Conservation (phyloP, 2,888 invertebrate genomes). For the Chrysodeixis includens region DNA sequence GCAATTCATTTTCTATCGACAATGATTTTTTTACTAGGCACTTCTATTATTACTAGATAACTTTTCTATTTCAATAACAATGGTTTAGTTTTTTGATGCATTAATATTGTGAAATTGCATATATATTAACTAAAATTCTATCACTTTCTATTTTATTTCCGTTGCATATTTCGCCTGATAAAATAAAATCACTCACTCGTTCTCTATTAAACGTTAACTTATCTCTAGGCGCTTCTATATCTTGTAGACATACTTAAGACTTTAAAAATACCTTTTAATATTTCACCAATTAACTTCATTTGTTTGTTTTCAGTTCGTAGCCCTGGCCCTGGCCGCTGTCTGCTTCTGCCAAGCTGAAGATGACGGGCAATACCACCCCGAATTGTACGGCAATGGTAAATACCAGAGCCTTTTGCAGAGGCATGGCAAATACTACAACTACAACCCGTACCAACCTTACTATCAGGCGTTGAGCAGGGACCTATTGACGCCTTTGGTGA, state of each 20-base stretch:
- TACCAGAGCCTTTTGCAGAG: slow-evolving; percentile 67
- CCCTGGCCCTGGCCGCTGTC: slow-evolving; percentile 65
- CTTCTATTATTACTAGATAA: background rate
- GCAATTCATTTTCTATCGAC: background rate
- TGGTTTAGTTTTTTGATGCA: background rate
- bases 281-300: no score
- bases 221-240: background rate
- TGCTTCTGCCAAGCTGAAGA: slow-evolving; percentile 71
- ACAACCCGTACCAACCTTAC: slow-evolving; percentile 70
- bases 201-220: background rate
- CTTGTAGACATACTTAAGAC: no score
- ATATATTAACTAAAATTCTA: background rate
- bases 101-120: background rate
- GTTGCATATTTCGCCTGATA: background rate
- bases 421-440: slow-evolving; percentile 72
- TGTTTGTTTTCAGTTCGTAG: slow-evolving; percentile 62
- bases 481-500: slow-evolving; percentile 70
- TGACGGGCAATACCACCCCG: slow-evolving; percentile 85
- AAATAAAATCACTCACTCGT: background rate
- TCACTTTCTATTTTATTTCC: background rate
- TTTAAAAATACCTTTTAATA: no score
- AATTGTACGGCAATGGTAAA: slow-evolving; percentile 73
- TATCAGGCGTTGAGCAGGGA: slow-evolving; percentile 70
- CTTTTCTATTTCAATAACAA: background rate
- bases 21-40: slow-evolving; percentile 28